Conservation (phyloP, 2,888 invertebrate genomes). For the Volucella inflata region DNA sequence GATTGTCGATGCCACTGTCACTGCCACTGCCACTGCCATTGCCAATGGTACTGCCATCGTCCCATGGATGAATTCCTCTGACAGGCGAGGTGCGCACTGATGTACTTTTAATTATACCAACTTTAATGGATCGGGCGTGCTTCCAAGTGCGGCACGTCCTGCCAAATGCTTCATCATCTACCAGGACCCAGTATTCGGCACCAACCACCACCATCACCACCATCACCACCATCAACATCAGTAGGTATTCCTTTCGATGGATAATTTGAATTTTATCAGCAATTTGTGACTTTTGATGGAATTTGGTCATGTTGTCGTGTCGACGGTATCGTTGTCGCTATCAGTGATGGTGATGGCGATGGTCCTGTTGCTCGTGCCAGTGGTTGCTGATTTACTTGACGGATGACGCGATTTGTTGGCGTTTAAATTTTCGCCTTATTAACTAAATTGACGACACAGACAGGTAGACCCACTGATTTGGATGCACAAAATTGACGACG, state of each 20-base stretch:
- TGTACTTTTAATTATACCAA: slow-evolving; percentile 75
- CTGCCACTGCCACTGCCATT: slow-evolving; percentile 54
- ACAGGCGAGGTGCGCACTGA: slow-evolving; percentile 54
- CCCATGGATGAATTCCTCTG: slow-evolving; percentile 40
- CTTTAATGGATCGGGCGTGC: slow-evolving; percentile 68
- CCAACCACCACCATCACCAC: too few relatives aligned
- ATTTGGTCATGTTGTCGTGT: slow-evolving; percentile 23
- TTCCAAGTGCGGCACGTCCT: slow-evolving; percentile 36
- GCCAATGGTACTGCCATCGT: slow-evolving; percentile 50
- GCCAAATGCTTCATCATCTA: not conserved
- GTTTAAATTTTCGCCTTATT: slow-evolving; percentile 75
- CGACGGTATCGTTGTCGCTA: slow-evolving; percentile 15
- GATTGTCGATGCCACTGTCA: too few relatives aligned
- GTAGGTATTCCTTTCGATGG: slow-evolving; percentile 40
- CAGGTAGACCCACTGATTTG: slow-evolving; percentile 41
- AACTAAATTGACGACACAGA: slow-evolving; percentile 68
- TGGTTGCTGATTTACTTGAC: not conserved
- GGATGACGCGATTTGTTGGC: slow-evolving; percentile 53
- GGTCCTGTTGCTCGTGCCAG: slow-evolving; percentile 8
- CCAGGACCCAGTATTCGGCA: too few relatives aligned
- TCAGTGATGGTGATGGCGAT: slow-evolving; percentile 4
- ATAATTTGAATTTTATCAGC: slow-evolving; percentile 71
- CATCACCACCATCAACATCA: not conserved
- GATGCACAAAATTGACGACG: slow-evolving; percentile 45
- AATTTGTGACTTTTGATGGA: slow-evolving; percentile 69